Conservation (phyloP, 2,888 invertebrate genomes). For the Sinodicranocentrus sp. region DNA sequence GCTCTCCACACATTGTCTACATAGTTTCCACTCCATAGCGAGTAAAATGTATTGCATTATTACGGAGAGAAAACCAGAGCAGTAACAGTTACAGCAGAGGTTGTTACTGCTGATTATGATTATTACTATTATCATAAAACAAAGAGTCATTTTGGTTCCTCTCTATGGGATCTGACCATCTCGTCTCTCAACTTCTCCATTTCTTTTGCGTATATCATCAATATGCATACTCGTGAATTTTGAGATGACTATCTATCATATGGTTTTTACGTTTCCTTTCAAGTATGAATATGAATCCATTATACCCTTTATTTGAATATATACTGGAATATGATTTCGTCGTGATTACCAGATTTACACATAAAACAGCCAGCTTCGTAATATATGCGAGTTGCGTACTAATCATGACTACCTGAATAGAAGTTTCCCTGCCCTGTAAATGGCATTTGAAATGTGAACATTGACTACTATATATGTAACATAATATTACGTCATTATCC, state of each 20-base stretch:
- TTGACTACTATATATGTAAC: too few species aligned
- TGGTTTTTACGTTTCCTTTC: background rate
- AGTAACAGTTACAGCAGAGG: conserved; percentile 7
- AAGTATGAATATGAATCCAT: background rate
- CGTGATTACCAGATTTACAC: too few species aligned
- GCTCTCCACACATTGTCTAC: too few species aligned
- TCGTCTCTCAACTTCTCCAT: conserved; percentile 14
- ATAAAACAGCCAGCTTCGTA: too few species aligned
- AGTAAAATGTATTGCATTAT: too few species aligned
- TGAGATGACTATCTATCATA: background rate
- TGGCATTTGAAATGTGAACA: background rate
- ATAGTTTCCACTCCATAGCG: too few species aligned
- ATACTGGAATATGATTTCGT: background rate
- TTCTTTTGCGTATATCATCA: background rate
- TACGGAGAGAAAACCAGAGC: conserved; percentile 19
- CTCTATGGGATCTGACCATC: background rate
- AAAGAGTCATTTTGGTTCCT: conserved; percentile 65
- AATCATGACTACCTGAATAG: background rate
- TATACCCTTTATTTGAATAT: too few species aligned
- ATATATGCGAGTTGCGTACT: background rate
- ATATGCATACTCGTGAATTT: background rate
- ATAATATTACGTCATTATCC: too few species aligned
- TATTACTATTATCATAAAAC: conserved; percentile 62
- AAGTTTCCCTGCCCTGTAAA: background rate
- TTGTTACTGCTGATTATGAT: conserved; percentile 53